Conservation (phyloP, 2,888 invertebrate species). For the Eristalis arbustorum region DNA sequence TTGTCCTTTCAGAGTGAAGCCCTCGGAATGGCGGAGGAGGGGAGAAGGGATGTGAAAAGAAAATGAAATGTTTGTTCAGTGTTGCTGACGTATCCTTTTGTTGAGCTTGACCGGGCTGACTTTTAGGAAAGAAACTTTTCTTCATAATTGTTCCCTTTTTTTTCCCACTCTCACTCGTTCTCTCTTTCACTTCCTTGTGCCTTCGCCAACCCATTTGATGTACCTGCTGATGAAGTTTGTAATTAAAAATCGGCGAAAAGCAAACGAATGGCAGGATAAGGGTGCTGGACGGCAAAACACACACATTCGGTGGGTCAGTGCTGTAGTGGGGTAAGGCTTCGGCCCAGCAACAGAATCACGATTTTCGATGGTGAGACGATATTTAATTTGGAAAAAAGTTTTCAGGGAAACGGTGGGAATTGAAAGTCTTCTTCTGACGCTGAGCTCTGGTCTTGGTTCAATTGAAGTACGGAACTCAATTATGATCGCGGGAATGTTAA, state of each 20-base stretch:
- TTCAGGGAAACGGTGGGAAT: too few relatives aligned
- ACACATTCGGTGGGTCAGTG: not conserved
- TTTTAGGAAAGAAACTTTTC: not conserved
- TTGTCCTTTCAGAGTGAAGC: not conserved
- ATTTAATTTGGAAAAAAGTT: too few relatives aligned
- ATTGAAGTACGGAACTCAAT: too few relatives aligned
- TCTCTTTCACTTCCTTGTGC: not conserved
- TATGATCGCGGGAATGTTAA: too few relatives aligned
- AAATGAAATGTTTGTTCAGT: constrained; percentile 16
- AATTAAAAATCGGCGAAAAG: not conserved
- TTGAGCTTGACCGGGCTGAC: not conserved
- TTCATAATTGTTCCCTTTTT: not conserved
- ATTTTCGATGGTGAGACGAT: too few relatives aligned
- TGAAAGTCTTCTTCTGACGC: too few relatives aligned
- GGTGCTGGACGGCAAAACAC: not conserved
- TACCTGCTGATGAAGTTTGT: not conserved
- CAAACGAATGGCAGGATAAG: not conserved
- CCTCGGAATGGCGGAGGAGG: not conserved
- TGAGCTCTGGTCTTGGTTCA: too few relatives aligned
- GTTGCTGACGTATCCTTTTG: constrained; percentile 30
- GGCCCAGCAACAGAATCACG: too few relatives aligned
- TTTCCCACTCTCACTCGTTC: not conserved
- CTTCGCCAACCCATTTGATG: not conserved
- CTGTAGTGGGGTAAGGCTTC: too few relatives aligned
- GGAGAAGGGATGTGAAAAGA: not conserved